phyloP scores from a whole-genome alignment of 2,888 invertebrate genomes.

The Ischnus inquisitorius region DNA sequence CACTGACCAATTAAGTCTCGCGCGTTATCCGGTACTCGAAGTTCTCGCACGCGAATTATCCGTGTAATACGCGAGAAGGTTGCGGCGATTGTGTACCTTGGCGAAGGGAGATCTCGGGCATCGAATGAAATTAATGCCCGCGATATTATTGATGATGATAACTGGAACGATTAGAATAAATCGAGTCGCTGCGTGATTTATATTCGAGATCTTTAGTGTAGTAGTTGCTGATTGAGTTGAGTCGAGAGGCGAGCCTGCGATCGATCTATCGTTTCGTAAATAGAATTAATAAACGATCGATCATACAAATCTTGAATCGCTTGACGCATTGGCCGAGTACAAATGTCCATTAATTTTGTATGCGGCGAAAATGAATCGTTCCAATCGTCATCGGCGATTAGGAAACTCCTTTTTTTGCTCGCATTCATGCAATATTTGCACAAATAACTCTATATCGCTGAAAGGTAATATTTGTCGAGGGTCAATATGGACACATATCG shows the following conservation, averaged over 20 bases:
- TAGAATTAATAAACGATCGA: conserved; percentile 32
- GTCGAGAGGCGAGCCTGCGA: conserved; percentile 1
- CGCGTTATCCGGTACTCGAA: conserved; percentile 9
- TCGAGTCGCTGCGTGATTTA: neutral
- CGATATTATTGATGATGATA: neutral
- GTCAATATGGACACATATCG: no score
- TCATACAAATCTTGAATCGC: neutral
- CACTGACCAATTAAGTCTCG: conserved; percentile 30
- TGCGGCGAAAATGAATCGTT: no score
- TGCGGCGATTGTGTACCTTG: neutral
- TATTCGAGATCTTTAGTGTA: neutral
- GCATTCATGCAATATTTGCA: no score
- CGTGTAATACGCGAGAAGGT: conserved; percentile 1
- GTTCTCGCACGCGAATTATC: conserved; percentile 7
- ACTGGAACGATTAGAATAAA: neutral
- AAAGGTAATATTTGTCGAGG: no score
- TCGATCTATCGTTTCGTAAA: conserved; percentile 40
- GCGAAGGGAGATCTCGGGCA: neutral
- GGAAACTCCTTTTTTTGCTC: no score
- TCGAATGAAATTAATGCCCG: neutral
- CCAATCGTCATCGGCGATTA: no score
- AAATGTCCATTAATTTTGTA: no score
- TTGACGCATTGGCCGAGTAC: neutral
- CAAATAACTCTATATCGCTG: no score
- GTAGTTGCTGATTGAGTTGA: neutral